These are phyloP conservation scores for Papilio machaon DNA, from an alignment of 1,140 invertebrate species.

Conservation along the genomic window DNA sequence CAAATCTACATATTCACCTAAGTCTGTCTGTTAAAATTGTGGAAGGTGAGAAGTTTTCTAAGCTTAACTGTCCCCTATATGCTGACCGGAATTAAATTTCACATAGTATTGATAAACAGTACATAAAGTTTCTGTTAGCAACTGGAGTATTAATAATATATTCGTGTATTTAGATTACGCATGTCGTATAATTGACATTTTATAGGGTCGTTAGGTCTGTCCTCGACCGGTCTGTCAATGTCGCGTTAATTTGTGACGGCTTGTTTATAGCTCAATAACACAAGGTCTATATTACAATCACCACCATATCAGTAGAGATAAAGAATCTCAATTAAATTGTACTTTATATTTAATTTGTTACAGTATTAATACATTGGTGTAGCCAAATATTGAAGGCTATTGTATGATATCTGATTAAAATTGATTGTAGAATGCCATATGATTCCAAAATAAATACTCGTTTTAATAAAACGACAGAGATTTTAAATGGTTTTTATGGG, in stretches of 20 bases:
- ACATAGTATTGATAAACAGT: too few relatives aligned
- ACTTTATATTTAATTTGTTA: not conserved
- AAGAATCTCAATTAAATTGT: not conserved
- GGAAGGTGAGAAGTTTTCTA: too few relatives aligned
- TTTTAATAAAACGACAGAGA: too few relatives aligned
- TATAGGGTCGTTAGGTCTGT: slow-evolving; percentile 31
- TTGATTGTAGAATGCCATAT: too few relatives aligned
- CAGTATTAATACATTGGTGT: not conserved
- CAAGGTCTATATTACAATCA: slow-evolving; percentile 30
- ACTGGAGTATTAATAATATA: not conserved
- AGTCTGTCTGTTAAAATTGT: too few relatives aligned
- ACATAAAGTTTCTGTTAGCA: not conserved
- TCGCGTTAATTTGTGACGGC: slow-evolving; percentile 36
- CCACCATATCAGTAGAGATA: slow-evolving; percentile 4
- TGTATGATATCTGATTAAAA: not conserved
- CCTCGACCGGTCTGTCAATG: slow-evolving; percentile 30
- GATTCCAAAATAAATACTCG: too few relatives aligned
- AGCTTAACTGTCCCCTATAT: too few relatives aligned
- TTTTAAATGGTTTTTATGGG: too few relatives aligned
- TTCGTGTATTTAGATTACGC: slow-evolving; percentile 1
- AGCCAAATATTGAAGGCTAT: not conserved
- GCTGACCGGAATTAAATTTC: too few relatives aligned
- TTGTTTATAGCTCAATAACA: slow-evolving; percentile 20
- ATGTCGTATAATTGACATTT: slow-evolving; percentile 15
- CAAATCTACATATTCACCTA: too few relatives aligned